Conservation (phyloP, 2,888 invertebrate species). For the Eupithecia subumbrata region DNA sequence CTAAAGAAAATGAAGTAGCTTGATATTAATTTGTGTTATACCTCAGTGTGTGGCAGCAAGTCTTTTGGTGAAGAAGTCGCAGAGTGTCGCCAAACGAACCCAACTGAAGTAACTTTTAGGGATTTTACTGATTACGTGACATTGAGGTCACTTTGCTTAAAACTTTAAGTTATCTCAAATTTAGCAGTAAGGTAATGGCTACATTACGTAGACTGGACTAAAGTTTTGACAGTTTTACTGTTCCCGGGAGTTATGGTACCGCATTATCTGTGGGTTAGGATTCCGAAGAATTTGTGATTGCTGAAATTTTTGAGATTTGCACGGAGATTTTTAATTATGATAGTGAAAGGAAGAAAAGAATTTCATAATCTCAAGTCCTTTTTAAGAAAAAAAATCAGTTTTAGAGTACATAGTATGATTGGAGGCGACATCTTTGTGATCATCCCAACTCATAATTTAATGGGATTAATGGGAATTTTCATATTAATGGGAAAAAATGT, state of each 20-base stretch:
- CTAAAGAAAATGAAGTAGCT: too few species aligned
- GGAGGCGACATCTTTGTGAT: too few species aligned
- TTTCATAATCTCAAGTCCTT: not conserved
- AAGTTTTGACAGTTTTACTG: constrained; percentile 46
- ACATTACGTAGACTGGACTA: constrained; percentile 40
- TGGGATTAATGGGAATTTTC: too few species aligned
- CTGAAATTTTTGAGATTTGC: constrained; percentile 12
- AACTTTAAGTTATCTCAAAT: constrained; percentile 23
- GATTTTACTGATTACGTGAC: not conserved
- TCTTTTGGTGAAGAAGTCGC: not conserved
- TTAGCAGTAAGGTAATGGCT: constrained; percentile 36
- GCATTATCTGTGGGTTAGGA: constrained; percentile 34
- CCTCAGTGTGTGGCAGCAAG: not conserved
- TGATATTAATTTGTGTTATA: too few species aligned
- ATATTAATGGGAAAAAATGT: not conserved
- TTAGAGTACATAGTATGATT: not conserved
- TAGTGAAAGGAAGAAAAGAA: not conserved
- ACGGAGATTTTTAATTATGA: constrained; percentile 11
- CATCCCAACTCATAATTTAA: too few species aligned
- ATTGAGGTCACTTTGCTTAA: constrained; percentile 2
- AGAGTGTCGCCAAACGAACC: not conserved
- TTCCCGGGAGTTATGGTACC: constrained; percentile 33
- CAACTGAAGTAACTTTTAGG: not conserved
- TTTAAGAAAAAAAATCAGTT: not conserved
- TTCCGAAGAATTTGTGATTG: constrained; percentile 25